Evolutionary conservation across 2,113 vertebrate genomes (phyloP), one percentile per base, ranked within the genome.

Genomic region (Turdus rufiventris): DNA sequence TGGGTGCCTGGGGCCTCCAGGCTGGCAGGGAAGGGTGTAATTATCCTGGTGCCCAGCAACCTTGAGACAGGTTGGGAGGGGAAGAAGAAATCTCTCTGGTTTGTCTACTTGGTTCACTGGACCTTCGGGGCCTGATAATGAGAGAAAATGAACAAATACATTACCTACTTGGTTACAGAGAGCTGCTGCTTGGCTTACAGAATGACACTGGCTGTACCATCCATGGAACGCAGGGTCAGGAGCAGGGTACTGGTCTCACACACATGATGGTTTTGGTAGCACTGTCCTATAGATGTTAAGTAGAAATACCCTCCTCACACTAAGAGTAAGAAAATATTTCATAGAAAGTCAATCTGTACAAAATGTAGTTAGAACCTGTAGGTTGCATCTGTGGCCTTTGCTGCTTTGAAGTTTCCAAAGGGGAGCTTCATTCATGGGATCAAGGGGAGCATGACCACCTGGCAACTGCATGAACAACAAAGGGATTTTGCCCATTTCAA

Each of bases 211-310:
- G 11, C 36, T 45, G 31, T 23, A 29, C 9, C 28, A n/a, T 8
- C 25, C 34, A 29, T 4, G 5, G 4, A 53, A 25, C 0, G 0
- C 13, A 42, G 14, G 12, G 13, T 63, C 3, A 3, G 56, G 12
- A 85, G 29, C 28, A 20, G 15, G 8, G 5, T 38, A 36, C 28
- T 10, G 3, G 14, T n/a, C 25, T 62, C 14, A 12, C 7, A 42
- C 5, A 21, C 4, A 25, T 57, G 18, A 38, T 74, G 26, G 4
- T 12, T 89, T 81, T 48, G 10, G 33, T 33, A 31, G 12, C 0
- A 0, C 14, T 74, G 23, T 31, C 23, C n/a, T 61, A 4, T 0
- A 4, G 23, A n/a, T 68, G 6, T 29, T 63, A 67, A 54, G 21
- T 13, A 71, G n/a, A 74, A 90, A 70, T 6, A 34, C 6, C 8